phyloP scores from a whole-genome alignment of 2,797 vertebrate genomes.

The Leptatherina wallacei region DNA sequence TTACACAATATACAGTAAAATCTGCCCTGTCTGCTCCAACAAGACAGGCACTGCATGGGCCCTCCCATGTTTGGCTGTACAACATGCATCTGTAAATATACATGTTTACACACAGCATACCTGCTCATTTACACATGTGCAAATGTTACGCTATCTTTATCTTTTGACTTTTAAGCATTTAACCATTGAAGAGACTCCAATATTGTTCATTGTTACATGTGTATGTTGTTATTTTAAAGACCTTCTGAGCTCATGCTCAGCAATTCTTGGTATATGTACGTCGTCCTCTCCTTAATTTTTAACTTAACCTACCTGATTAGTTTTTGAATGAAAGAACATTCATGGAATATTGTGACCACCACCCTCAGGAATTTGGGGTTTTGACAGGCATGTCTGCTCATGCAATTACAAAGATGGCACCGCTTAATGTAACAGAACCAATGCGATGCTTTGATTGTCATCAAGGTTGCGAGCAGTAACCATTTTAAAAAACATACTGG shows the following conservation, averaged over 20 bases:
- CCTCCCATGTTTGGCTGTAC: conserved; percentile 31
- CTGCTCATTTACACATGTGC: not conserved
- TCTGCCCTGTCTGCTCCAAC: conserved; percentile 31
- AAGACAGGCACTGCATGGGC: conserved; percentile 22
- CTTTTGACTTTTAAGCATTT: not conserved
- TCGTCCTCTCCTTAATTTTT: not conserved
- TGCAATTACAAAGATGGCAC: conserved; percentile 21
- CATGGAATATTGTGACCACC: conserved; percentile 31
- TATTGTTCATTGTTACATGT: not conserved
- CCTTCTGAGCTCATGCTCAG: not conserved
- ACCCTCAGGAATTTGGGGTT: conserved; percentile 25
- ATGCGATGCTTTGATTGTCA: conserved; percentile 2
- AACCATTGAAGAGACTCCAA: not conserved
- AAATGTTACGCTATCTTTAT: conserved; percentile 4
- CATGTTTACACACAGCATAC: not conserved
- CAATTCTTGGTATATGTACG: conserved; percentile 1
- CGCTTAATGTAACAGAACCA: conserved; percentile 11
- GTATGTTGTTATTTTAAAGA: not conserved
- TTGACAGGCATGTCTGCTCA: conserved; percentile 34
- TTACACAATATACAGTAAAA: conserved; percentile 56
- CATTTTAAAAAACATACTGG: conserved; percentile 9
- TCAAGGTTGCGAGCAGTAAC: not conserved
- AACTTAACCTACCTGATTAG: conserved; percentile 1
- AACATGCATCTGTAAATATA: conserved; percentile 23
- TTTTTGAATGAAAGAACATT: conserved; percentile 21